Base-by-base conservation (phyloP, 2,113 vertebrate species). In the Egretta garzetta region DNA sequence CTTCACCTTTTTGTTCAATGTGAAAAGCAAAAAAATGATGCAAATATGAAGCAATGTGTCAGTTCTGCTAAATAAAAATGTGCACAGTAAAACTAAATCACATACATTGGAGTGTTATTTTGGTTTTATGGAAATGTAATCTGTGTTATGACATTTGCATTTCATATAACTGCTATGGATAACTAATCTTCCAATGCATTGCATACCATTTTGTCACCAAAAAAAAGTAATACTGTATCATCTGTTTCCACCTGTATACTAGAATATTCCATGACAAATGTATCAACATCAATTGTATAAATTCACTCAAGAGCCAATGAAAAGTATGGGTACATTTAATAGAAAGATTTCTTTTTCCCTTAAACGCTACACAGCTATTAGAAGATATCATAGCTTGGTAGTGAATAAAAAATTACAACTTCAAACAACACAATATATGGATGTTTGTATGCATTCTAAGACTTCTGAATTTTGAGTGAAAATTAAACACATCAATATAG, bases 81-180 rank as follows among this genome's bases (percentile, higher is more conserved):
- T 95, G 94, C 94, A 83, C 94, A 91, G 96, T 96, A 96, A 96
- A 97, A 95, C 96, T 97, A 97, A 97, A 97, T 97, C 97, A 97
- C 95, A 97, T 97, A 97, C 95, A 97, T 95, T 97, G 96, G 96
- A 97, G 96, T 97, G 96, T 97, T 97, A 97, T 97, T 97, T 97
- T 96, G 91, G 93, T 96, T 96, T 97, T 97, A 97, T 97, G 97
- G 97, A 97, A 97, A 97, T 97, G 96, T 97, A 97, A 97, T 97
- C 97, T 97, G 89, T 96, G 97, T 95, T 97, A 96, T 95, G 96
- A 97, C 96, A 97, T 97, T 97, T 97, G 97, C 97, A 97, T 97
- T 97, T 97, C 97, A 96, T 96, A 96, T 96, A 97, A 97, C 96
- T 97, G 97, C 96, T 97, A 86, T 30, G 55, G 97, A 96, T 96